Conservation (phyloP, 2,888 invertebrate species). For the Agonopterix subpropinquella region DNA sequence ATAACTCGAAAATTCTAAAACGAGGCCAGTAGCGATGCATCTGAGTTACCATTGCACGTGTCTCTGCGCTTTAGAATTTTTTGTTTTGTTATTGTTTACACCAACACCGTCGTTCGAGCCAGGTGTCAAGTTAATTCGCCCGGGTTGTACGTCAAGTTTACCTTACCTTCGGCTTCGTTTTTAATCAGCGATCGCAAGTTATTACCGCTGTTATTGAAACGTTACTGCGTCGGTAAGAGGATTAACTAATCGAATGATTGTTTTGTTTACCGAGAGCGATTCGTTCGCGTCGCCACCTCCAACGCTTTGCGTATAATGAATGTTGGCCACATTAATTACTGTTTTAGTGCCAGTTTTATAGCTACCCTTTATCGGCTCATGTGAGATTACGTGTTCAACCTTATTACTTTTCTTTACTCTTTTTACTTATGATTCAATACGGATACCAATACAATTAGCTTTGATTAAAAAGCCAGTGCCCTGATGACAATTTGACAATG, state of each 20-base stretch:
- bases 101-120: no score
- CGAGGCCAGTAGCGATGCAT: no score
- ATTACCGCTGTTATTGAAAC: constrained; percentile 31
- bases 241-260: constrained; percentile 65
- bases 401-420: constrained; percentile 46
- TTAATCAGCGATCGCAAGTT: constrained; percentile 42
- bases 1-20: no score
- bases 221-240: constrained; percentile 38
- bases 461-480: no score
- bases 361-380: constrained; percentile 54
- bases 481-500: no score
- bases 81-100: no score
- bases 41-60: no score
- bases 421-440: constrained; percentile 51
- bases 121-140: no score
- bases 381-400: constrained; percentile 58
- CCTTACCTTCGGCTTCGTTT: constrained; percentile 12
- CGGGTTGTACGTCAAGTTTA: no score
- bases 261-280: constrained; percentile 50
- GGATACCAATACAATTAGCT: not conserved
- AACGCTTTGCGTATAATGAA: constrained; percentile 57
- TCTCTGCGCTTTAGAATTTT: no score
- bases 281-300: constrained; percentile 44
- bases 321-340: constrained; percentile 64
- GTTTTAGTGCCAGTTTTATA: constrained; percentile 62